Evolutionary conservation across 2,797 vertebrate genomes (phyloP).

Genomic region (Anableps anableps): DNA sequence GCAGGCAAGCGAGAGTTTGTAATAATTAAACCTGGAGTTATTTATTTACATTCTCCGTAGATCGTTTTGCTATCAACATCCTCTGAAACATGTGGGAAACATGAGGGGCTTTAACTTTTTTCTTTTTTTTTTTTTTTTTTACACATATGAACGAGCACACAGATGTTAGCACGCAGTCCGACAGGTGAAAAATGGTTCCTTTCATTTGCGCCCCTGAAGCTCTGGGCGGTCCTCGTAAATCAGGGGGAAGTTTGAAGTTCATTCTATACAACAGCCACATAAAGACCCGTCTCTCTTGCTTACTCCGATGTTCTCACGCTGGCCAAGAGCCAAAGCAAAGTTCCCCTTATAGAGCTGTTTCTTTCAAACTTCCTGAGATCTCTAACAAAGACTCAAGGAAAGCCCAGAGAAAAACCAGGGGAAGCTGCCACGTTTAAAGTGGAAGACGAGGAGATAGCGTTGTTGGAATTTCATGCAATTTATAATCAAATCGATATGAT

Average conservation of each 20-base stretch:
- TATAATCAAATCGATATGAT: slow-evolving; percentile 15
- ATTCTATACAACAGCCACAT: slow-evolving; percentile 59
- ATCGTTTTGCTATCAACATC: slow-evolving; percentile 40
- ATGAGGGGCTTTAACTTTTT: slow-evolving; percentile 6
- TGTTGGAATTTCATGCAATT: slow-evolving; percentile 29
- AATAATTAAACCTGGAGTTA: slow-evolving; percentile 60
- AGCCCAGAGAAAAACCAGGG: slow-evolving; percentile 26
- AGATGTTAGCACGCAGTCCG: background rate
- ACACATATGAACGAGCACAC: slow-evolving; percentile 26
- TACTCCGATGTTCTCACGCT: slow-evolving; percentile 49
- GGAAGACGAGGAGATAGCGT: slow-evolving; percentile 16
- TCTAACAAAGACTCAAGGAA: slow-evolving; percentile 35
- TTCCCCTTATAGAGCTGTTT: slow-evolving; percentile 47
- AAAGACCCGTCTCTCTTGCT: slow-evolving; percentile 56
- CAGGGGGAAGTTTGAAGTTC: slow-evolving; percentile 61
- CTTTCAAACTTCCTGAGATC: slow-evolving; percentile 52
- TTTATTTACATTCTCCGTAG: slow-evolving; percentile 58
- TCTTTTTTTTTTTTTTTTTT: background rate
- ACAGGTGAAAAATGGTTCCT: slow-evolving; percentile 67
- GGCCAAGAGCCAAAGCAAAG: slow-evolving; percentile 61
- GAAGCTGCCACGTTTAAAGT: slow-evolving; percentile 25
- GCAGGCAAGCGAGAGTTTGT: slow-evolving; percentile 29
- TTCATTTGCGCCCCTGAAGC: slow-evolving; percentile 59
- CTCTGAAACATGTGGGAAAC: slow-evolving; percentile 39
- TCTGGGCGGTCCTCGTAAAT: slow-evolving; percentile 61